Base-by-base conservation (phyloP, 2,888 invertebrate genomes). In the Stratiomys singularior region DNA sequence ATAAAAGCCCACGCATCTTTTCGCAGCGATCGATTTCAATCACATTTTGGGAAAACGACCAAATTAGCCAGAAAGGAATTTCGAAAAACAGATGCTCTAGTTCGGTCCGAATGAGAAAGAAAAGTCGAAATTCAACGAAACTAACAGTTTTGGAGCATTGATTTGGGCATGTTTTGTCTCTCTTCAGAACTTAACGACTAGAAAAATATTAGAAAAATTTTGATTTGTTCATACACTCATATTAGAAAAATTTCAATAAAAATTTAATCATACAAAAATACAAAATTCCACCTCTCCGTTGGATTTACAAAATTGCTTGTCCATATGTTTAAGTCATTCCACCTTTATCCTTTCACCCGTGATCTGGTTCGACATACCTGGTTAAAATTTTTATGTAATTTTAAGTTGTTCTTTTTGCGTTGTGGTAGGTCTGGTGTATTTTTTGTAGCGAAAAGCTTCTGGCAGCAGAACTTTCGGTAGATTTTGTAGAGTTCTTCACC, bases 381-480 rank as follows among this genome's bases (percentile, higher is more conserved):
- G 11, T 47, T 46, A 25, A 69, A 69, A 69, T 69, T 18, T 47
- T n/a, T 60, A 4, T 60, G 25, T 18, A 66, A n/a, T 77, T 37
- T 37, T 37, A 37, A 37, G 37, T 67, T 76, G 44, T 52, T 63
- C 2, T 46, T 76, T 25, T 66, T 56, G 47, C 21, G 37, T 76
- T 27, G 66, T 64, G 30, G 44, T 76, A 25, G 44, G 58, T 52
- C 56, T 56, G 56, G 25, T 52, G 23, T 69, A 13, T 44, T 60
- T 76, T 44, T 25, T 18, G 25, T 52, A 27, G 23, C 52, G 52
- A 52, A 52, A 52, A 52, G 15, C 4, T 18, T 52, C n/a, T 13
- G 21, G 18, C 25, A 64, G 30, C 63, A 79, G 79, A 78, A 79
- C 79, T 78, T 60, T 52, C 47, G 67, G 67, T 79, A 79, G 78